phyloP scores from a whole-genome alignment of 2,797 vertebrate species.

The Atherinosoma microstoma region DNA sequence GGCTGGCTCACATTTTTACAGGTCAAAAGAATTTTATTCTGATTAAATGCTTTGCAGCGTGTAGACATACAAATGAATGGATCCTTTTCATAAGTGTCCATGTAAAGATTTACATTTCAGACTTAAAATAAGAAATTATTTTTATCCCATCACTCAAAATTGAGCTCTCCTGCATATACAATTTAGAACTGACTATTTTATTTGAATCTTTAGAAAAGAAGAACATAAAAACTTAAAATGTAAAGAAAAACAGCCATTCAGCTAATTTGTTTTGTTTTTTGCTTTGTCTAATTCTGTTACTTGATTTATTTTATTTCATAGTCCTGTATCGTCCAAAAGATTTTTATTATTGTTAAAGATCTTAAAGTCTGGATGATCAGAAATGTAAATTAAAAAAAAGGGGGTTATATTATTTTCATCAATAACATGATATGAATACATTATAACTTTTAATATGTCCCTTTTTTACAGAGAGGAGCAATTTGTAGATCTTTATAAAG shows the following conservation, averaged over 20 bases:
- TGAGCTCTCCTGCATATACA: too few relatives aligned
- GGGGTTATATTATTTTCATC: not conserved
- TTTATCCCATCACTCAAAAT: too few relatives aligned
- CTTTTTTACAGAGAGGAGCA: slow-evolving; percentile 84
- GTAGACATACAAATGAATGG: too few relatives aligned
- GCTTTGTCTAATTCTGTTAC: not conserved
- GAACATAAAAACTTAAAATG: too few relatives aligned
- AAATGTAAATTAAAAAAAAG: not conserved
- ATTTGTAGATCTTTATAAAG: slow-evolving; percentile 95
- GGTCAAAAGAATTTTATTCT: too few relatives aligned
- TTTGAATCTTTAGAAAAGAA: too few relatives aligned
- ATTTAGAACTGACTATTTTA: too few relatives aligned
- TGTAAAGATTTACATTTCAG: too few relatives aligned
- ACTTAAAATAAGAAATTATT: too few relatives aligned
- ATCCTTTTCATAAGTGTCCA: too few relatives aligned
- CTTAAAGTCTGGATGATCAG: not conserved
- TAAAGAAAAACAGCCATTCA: not conserved
- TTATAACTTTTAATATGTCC: not conserved
- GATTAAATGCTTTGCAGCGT: too few relatives aligned
- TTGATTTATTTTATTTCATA: slow-evolving; percentile 2
- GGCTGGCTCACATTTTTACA: too few relatives aligned
- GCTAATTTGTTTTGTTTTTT: not conserved
- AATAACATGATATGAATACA: slow-evolving; percentile 9
- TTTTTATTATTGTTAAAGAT: not conserved
- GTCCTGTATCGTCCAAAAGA: not conserved